These are phyloP conservation scores for Anguilla obscura DNA, from an alignment of 2,797 vertebrate genomes.

Conservation along the genomic window DNA sequence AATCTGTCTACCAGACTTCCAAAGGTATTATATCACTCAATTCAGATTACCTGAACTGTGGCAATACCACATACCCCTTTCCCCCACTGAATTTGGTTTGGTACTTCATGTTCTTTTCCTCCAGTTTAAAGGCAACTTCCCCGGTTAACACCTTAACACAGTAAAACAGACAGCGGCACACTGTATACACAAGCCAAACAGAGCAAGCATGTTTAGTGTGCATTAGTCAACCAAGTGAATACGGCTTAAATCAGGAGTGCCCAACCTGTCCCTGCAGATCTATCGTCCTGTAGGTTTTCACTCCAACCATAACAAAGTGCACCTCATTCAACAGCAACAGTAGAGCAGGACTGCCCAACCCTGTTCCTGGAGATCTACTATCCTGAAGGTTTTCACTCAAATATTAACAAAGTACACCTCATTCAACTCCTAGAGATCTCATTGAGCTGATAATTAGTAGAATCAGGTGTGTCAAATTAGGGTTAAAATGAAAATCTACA, in stretches of 20 bases:
- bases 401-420: too few species aligned
- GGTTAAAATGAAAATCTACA: too few species aligned
- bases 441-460: too few species aligned
- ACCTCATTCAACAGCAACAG: too few species aligned
- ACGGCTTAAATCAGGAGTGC: neutral
- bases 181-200: neutral
- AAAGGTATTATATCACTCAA: conserved; percentile 33
- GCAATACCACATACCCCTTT: conserved; percentile 3
- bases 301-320: too few species aligned
- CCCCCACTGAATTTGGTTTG: neutral
- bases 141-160: neutral
- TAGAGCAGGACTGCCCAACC: too few species aligned
- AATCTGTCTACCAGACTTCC: conserved; percentile 22
- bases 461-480: too few species aligned
- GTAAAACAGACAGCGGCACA: neutral
- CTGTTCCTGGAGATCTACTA: too few species aligned
- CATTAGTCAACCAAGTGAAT: neutral
- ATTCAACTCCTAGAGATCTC: too few species aligned
- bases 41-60: conserved; percentile 19
- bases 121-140: neutral
- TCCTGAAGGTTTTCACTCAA: too few species aligned
- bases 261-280: too few species aligned
- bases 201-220: neutral
- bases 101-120: neutral
- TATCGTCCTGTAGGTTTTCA: too few species aligned